Base-by-base conservation (phyloP, 2,888 invertebrate species). In the Lasioglossum vierecki region DNA sequence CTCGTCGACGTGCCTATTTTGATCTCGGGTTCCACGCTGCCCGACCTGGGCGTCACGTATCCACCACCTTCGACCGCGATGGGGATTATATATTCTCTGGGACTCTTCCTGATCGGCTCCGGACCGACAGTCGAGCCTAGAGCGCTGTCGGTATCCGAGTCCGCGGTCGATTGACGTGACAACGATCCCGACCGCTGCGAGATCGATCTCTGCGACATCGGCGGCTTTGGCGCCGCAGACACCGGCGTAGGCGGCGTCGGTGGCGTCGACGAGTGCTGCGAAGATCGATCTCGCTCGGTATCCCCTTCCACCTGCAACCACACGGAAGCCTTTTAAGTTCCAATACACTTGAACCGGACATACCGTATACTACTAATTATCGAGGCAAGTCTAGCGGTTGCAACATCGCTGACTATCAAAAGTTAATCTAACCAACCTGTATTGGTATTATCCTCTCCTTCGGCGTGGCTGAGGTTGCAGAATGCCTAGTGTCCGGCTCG, bases 51-150 rank as follows among this genome's bases (percentile, higher is more conserved):
- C 41, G 97, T 97, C 9, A 98, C 97, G 94, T 97, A 98, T 85
- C 98, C 98, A 86, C 98, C 98, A 90, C 98, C 98, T 95, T 98
- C 98, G 80, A 98, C 97, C 30, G 98, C 98, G 93, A 98, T 98
- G n/a, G 98, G 98, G 95, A 98, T 98, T 92, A 98, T 98, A 93
- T 98, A 98, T 95, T 98, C 98, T 70, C 98, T 96, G 26, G 98
- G 98, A 22, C 98, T 98, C 95, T 98, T 98, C 94, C 97, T 97
- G 93, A 98, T 98, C 9, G 98, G 98, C 94, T 97, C 97, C 91
- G 96, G 96, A 39, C 96, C 96, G 5, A 94, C 91, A 11, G 96
- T 95, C 18, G 94, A 94, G 26, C 94, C 94, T 26, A 95, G 95
- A 89, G 95, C 96, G 91, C 96, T 96, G 89, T 97, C 97, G 0